Evolutionary conservation across 2,113 vertebrate genomes (phyloP).

Genomic region (Eolophus roseicapilla): DNA sequence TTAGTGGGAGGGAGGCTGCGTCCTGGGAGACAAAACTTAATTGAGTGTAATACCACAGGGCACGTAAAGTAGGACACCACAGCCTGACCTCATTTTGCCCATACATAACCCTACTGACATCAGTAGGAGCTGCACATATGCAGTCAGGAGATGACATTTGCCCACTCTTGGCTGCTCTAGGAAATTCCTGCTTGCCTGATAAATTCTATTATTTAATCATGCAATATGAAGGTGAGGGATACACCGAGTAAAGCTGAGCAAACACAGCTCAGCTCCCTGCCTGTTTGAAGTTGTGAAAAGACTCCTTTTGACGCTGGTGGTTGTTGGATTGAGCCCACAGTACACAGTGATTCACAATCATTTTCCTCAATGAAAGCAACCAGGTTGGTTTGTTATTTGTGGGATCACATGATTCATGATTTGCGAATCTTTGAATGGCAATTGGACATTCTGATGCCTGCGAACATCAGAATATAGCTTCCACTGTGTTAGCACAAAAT

Average conservation of each 20-base stretch:
- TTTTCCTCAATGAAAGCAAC: conserved; percentile 63
- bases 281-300: conserved; percentile 47
- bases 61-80: conserved; percentile 60
- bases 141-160: conserved; percentile 28
- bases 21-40: conserved; percentile 66
- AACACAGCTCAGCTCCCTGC: conserved; percentile 34
- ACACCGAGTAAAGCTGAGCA: conserved; percentile 14
- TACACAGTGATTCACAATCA: conserved; percentile 62
- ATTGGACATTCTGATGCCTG: conserved; percentile 37
- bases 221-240: not conserved
- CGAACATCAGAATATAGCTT: not conserved
- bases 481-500: not conserved
- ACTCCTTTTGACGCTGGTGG: conserved; percentile 35
- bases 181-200: conserved; percentile 23
- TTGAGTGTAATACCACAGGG: conserved; percentile 66
- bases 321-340: conserved; percentile 49
- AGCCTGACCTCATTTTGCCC: conserved; percentile 65
- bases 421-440: conserved; percentile 52
- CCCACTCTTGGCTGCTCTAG: conserved; percentile 29
- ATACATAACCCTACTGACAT: conserved; percentile 60
- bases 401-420: conserved; percentile 48
- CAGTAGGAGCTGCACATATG: conserved; percentile 33
- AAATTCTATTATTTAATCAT: not conserved
- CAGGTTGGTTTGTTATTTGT: conserved; percentile 49
- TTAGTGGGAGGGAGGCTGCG: conserved; percentile 43